Percentiles rank a stretch among this genome's conserved stretches.
Evolutionary conservation across 2,113 vertebrate species (phyloP).

Genomic region (Psephotus haematonotus): DNA sequence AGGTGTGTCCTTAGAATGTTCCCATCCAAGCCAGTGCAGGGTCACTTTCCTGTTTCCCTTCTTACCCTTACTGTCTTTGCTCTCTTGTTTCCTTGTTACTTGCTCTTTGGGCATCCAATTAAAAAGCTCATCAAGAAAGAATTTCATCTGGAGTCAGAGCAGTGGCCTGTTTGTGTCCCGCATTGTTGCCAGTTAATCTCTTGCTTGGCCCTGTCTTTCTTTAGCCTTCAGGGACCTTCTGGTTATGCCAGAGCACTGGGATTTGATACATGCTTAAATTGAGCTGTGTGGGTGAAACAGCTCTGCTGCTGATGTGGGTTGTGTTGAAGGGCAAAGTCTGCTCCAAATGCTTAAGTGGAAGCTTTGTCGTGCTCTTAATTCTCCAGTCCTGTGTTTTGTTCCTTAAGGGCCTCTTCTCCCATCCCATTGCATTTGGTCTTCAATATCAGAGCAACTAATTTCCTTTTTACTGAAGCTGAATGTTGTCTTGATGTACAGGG

Average conservation of each 20-base stretch:
- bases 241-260: background rate
- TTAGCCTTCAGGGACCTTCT: background rate
- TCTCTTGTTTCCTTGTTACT: background rate
- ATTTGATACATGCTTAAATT: background rate
- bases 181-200: background rate
- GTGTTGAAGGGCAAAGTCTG: background rate
- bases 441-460: accelerated
- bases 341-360: background rate
- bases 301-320: background rate
- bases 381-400: background rate
- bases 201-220: background rate
- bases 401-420: background rate
- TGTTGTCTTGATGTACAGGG: background rate
- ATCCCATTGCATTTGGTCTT: background rate
- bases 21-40: accelerated
- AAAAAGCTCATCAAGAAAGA: slow-evolving; percentile 14
- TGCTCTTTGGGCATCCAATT: background rate
- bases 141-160: background rate
- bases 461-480: background rate
- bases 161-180: background rate
- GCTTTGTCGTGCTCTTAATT: background rate
- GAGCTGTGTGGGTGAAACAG: background rate
- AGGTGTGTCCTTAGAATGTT: background rate
- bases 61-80: accelerated
- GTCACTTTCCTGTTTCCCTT: background rate